Conservation (phyloP, 2,888 invertebrate genomes). For the Peribatodes rhomboidaria region DNA sequence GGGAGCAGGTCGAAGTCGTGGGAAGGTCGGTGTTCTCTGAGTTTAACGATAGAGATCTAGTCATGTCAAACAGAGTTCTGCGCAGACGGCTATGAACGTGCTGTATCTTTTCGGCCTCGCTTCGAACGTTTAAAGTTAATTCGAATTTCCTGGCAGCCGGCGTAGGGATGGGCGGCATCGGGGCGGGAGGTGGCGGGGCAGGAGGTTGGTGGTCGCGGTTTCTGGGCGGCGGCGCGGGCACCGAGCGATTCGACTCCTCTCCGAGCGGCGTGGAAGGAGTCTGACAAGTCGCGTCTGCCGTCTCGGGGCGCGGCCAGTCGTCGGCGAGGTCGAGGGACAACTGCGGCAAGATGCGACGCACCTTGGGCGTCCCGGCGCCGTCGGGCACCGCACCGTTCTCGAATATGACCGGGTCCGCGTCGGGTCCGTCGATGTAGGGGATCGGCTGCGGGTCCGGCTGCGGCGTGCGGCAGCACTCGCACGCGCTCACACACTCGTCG, state of each 20-base stretch:
- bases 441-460: slow-evolving; percentile 77
- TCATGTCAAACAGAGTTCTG: slow-evolving; percentile 70
- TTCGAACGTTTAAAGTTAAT: slow-evolving; percentile 66
- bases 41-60: slow-evolving; percentile 70
- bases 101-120: slow-evolving; percentile 64
- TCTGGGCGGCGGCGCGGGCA: slow-evolving; percentile 31
- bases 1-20: slow-evolving; percentile 73
- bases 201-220: slow-evolving; percentile 47
- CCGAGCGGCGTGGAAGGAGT: slow-evolving; percentile 67
- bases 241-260: neutral
- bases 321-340: slow-evolving; percentile 74
- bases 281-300: slow-evolving; percentile 76
- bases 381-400: slow-evolving; percentile 70
- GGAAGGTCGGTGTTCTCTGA: slow-evolving; percentile 75
- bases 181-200: slow-evolving; percentile 48
- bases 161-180: slow-evolving; percentile 18
- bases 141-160: slow-evolving; percentile 59
- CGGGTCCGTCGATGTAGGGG: slow-evolving; percentile 81
- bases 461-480: slow-evolving; percentile 80
- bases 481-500: slow-evolving; percentile 79
- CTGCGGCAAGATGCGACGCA: slow-evolving; percentile 78
- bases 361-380: slow-evolving; percentile 73
- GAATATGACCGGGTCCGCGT: slow-evolving; percentile 78
- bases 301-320: slow-evolving; percentile 65
- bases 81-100: slow-evolving; percentile 71